Evolutionary conservation across 92 coral and sea anemone genomes (phyloP), one percentile per base, ranked within the genome.

Genomic region (Umimayanthus kanabou): DNA sequence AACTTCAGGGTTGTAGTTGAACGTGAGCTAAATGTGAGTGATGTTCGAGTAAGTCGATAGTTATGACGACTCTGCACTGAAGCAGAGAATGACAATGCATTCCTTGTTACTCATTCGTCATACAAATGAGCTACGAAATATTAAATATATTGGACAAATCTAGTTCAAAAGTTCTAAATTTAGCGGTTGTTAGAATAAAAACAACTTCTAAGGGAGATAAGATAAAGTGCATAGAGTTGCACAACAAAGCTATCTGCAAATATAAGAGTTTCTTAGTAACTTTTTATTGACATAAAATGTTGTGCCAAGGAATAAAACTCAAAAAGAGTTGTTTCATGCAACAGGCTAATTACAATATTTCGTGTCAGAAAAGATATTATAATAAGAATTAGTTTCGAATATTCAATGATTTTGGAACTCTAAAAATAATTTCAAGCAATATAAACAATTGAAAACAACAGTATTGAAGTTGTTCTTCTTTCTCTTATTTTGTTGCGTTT

Each of bases 41-140:
- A 61, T 61, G 69, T 61, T 61, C 26, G 0, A 14, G 65, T 47
- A 18, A 61, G 26, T 61, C 69, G 25, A 4, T 61, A 61, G 8
- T 22, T 4, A 18, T 61, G n/a, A 61, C 22, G n/a, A 61, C 20
- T 61, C n/a, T 47, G 42, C 42, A 80, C 5, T 55, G 84, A 80
- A 16, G 71, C 84, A 80, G 14, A 80, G 84, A 80, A 80, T 80
- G 84, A 80, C 71, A 28, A 1, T 30, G 84, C 84, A 80, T 49
- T 78, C 18, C 15, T 6, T 29, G 33, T 16, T 23, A 22, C 26
- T 61, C 69, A 65, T 80, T 67, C 29, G 30, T 29, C 69, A 49
- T 79, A 49, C n/a, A 11, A 28, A 79, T 7, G 22, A 55, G 14
- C 45, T 6, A 58, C 4, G 1, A 78, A 49, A 30, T 53, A 7